Base-by-base conservation (phyloP, 2,113 vertebrate genomes). In the Lasiurus borealis region DNA sequence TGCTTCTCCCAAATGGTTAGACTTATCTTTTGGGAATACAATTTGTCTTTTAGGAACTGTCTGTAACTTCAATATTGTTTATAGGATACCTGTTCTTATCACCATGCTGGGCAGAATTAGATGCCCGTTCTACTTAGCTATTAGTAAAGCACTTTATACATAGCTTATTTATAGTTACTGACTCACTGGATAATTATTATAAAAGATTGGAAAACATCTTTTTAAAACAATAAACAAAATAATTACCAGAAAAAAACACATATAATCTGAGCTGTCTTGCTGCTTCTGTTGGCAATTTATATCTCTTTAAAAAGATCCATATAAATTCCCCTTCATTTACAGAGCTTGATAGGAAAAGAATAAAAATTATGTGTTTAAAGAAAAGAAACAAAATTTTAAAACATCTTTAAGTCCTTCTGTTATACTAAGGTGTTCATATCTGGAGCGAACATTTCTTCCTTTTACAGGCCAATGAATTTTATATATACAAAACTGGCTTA, bases 131-230 rank as follows among this genome's bases (percentile, higher is more conserved):
- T 94, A 62, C 36, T 66, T 86, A 75, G 14, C 23, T 62, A 48
- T 82, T 76, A 46, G 76, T 76, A 46, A 4, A 85, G 5, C 2
- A 93, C 23, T 86, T 78, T 40, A 16, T 54, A 44, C 21, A 54
- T 25, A 90, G 14, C 25, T 86, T 94, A 44, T 72, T 92, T 69
- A 69, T 50, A 80, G 10, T 86, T 95, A 57, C 76, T 36, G 25
- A 87, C 36, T 90, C 57, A 80, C 19, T 36, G 82, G 68, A 72
- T 93, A 89, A 71, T 78, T 48, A 69, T 81, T 93, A 6, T 86
- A 62, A 29, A 13, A 81, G 15, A 68, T 9, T 11, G 10, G 8
- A 66, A 92, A 85, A 31, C 6, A 68, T 84, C 34, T 73, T 52
- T 66, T 83, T 64, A 46, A 92, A 94, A 77, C 44, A 77, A 66